Evolutionary conservation across 1,140 invertebrate species (phyloP).

Genomic region (Drosophila melanogaster): Release_6_plus_ISO1_MT NT_037436.4:20683501-20684000

Average conservation of each 20-base stretch:
- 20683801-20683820: constrained; percentile 63
- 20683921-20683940: constrained; percentile 73
- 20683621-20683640: constrained; percentile 71
- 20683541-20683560: constrained; percentile 7
- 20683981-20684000: constrained; percentile 40
- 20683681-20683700: constrained; percentile 76
- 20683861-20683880: constrained; percentile 62
- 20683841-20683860: constrained; percentile 25
- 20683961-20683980: constrained; percentile 75
- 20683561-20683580: constrained; percentile 20
- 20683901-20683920: constrained; percentile 80
- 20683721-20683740: constrained; percentile 56
- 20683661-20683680: constrained; percentile 72
- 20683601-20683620: constrained; percentile 49
- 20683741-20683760: constrained; percentile 63
- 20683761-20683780: constrained; percentile 43
- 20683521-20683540: background rate
- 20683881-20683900: constrained; percentile 84
- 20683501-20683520: constrained; percentile 15
- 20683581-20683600: constrained; percentile 37
- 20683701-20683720: constrained; percentile 79
- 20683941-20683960: constrained; percentile 57
- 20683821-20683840: constrained; percentile 62
- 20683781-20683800: constrained; percentile 68
- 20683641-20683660: constrained; percentile 73